These are phyloP conservation scores for Ramphastos sulfuratus DNA, from an alignment of 2,113 vertebrate genomes.

Conservation along the genomic window DNA sequence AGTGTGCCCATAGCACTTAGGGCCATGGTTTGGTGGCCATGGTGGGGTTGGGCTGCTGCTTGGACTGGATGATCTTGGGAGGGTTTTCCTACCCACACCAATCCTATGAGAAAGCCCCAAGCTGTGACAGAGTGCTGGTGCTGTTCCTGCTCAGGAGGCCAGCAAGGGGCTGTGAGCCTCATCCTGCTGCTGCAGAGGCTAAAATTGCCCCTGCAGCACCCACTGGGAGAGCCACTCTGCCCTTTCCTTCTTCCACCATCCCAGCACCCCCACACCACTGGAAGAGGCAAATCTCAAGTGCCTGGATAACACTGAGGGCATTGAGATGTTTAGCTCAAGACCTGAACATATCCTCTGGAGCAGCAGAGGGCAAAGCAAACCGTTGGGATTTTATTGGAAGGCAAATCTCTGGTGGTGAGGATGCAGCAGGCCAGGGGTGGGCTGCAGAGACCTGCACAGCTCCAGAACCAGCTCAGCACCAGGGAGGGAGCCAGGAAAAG, in stretches of 20 bases:
- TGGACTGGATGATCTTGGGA: too few species aligned
- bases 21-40: too few species aligned
- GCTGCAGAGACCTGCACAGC: not conserved
- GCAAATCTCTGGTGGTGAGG: not conserved
- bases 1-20: too few species aligned
- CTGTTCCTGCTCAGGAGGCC: not conserved
- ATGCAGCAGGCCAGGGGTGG: rapidly evolving
- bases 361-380: not conserved
- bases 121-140: rapidly evolving
- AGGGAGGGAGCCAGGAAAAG: not conserved
- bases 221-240: rapidly evolving
- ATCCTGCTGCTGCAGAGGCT: not conserved
- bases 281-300: rapidly evolving
- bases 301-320: not conserved
- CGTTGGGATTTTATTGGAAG: not conserved
- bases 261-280: rapidly evolving
- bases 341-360: not conserved
- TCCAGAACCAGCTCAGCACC: not conserved
- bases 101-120: not conserved
- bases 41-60: too few species aligned
- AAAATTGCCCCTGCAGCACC: not conserved
- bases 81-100: too few species aligned
- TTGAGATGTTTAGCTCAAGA: not conserved
- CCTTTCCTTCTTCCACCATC: not conserved
- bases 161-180: rapidly evolving